A percentile compares a stretch with the other conserved stretches of the same genome.
Conservation (phyloP, 1,140 invertebrate genomes). For the Diplogasteroides magnus region DNA sequence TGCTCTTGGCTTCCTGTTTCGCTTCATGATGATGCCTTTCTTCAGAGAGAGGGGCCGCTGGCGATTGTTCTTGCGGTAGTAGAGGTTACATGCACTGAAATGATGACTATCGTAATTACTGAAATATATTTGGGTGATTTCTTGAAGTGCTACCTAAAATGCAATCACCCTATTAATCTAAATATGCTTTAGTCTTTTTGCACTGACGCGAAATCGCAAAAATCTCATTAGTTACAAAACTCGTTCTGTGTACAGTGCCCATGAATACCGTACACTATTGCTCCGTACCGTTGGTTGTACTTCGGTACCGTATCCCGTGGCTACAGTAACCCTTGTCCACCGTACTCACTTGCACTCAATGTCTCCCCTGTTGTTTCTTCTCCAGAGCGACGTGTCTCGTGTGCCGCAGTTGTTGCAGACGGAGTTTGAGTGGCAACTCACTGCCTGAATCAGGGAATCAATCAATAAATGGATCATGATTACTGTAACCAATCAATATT, state of each 20-base stretch:
- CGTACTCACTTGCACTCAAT: constrained; percentile 81
- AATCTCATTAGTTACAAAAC: constrained; percentile 6
- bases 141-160: too few species aligned
- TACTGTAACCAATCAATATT: constrained; percentile 4
- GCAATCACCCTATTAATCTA: too few species aligned
- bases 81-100: constrained; percentile 40
- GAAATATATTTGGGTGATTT: too few species aligned
- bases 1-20: constrained; percentile 33
- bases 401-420: constrained; percentile 43
- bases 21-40: constrained; percentile 32
- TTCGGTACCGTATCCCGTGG: neutral
- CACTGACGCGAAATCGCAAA: neutral
- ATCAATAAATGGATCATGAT: neutral
- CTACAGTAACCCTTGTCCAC: neutral
- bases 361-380: constrained; percentile 87
- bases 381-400: constrained; percentile 40
- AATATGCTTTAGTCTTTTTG: too few species aligned
- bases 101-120: neutral
- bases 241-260: neutral
- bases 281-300: too few species aligned
- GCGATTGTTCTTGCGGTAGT: constrained; percentile 36
- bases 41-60: constrained; percentile 27
- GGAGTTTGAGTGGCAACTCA: constrained; percentile 34
- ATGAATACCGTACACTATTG: too few species aligned
- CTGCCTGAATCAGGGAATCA: constrained; percentile 9